Evolutionary conservation across 2,888 invertebrate species (phyloP).

Genomic region (Ceriagrion tenellum): DNA sequence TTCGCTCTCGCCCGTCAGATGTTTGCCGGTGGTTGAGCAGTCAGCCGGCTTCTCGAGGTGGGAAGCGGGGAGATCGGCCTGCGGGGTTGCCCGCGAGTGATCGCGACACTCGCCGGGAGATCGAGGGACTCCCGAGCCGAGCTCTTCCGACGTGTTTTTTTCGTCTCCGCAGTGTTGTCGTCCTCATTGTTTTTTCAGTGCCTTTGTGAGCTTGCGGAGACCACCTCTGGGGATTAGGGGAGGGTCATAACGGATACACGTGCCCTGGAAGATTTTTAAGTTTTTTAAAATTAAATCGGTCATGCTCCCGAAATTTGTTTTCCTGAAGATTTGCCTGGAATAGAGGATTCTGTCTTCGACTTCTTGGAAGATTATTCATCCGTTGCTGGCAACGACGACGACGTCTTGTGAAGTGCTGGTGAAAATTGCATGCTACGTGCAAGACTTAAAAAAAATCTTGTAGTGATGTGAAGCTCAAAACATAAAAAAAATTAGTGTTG

Average conservation of each 20-base stretch:
- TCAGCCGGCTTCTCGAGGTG: neutral
- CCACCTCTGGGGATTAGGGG: neutral
- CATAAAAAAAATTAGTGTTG: no score
- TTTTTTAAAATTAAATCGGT: neutral
- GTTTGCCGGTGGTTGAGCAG: constrained; percentile 48
- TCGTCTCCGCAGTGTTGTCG: neutral
- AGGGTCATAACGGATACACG: neutral
- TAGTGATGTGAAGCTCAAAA: no score
- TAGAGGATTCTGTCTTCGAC: no score
- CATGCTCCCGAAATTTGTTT: no score
- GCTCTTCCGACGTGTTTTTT: neutral
- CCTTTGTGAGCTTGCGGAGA: neutral
- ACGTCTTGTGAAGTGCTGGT: no score
- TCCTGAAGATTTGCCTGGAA: no score
- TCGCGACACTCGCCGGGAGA: neutral
- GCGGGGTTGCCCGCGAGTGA: constrained; percentile 46
- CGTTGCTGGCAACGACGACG: no score
- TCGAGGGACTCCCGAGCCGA: neutral
- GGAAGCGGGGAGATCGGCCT: constrained; percentile 51
- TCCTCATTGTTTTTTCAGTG: neutral
- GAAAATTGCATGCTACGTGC: no score
- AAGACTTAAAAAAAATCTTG: no score
- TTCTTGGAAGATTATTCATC: no score
- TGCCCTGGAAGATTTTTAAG: neutral
- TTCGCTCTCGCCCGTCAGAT: neutral